A percentile compares a stretch with the other conserved stretches of the same genome.
These are phyloP conservation scores for Amniataba percoides DNA, from an alignment of 2,797 vertebrate genomes.

Conservation along the genomic window DNA sequence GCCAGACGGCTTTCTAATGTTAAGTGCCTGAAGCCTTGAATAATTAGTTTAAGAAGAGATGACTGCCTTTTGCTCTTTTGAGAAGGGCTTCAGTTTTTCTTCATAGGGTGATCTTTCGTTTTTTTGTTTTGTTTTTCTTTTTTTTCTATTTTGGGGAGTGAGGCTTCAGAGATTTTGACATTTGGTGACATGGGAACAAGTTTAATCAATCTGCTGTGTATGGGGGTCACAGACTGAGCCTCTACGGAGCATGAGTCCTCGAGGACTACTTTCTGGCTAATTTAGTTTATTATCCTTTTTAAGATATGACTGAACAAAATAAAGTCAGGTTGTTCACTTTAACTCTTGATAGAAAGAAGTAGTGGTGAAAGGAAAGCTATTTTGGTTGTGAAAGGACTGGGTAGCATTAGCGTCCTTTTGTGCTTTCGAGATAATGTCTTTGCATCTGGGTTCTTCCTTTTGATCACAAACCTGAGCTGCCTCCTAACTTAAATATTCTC, in stretches of 20 bases:
- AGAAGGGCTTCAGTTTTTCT: conserved; percentile 24
- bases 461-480: background rate
- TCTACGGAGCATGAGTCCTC: background rate
- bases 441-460: background rate
- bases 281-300: conserved; percentile 17
- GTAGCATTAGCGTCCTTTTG: background rate
- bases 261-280: background rate
- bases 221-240: conserved; percentile 2
- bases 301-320: conserved; percentile 4
- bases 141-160: too few species aligned
- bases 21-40: conserved; percentile 54
- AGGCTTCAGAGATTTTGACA: conserved; percentile 20
- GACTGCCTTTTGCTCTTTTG: conserved; percentile 25
- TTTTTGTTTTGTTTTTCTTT: background rate
- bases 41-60: conserved; percentile 56
- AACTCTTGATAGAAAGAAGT: background rate
- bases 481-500: background rate
- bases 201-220: conserved; percentile 13
- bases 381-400: background rate
- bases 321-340: background rate
- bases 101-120: background rate
- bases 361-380: background rate
- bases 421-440: background rate
- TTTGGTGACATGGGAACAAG: conserved; percentile 36
- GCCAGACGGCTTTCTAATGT: conserved; percentile 34